Evolutionary conservation across 1,140 invertebrate genomes (phyloP), one percentile per base, ranked within the genome.

Genomic region (Leptinotarsa undecemlineata): DNA sequence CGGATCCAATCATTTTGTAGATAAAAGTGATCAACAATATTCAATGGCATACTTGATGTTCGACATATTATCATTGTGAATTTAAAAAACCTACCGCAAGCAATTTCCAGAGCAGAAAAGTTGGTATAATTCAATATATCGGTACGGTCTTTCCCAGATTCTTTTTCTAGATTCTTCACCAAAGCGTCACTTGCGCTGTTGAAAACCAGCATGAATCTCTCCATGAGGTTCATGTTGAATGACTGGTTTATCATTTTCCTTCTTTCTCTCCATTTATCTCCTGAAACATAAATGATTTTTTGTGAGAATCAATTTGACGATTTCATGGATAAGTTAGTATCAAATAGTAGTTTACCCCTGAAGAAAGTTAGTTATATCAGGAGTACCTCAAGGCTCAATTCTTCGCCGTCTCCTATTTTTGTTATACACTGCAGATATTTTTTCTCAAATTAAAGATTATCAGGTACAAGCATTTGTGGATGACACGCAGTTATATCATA

Each of bases 181-280:
- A 64, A 20, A 21, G 63, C 14, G 4, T 64, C 26, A 21, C 63
- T 64, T 15, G 63, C 20, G 11, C 63, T 64, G 26, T 64, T 64
- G 20, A 64, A 64, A 64, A 64, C 63, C 2, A 2, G 1, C 20
- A 64, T 21, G 21, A 23, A 64, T 14, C 26, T 64, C 20, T 64
- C 63, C 63, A 64, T 64, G 14, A 64, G 63, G 6, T 64, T 64
- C 63, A 33, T 64, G 26, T 64, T 64, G 21, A 64, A 64, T 14
- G 63, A 64, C 63, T 64, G 63, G 26, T 64, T 64, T 13, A 64
- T 64, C 20, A 64, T 64, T 64, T 64, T 64, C 63, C 63, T 64
- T 3, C 63, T 64, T 20, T 64, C 20, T 14, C 63, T 64, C 63
- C 63, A 64, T 64, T 64, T 64, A 21, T 64, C 63, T 20, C 63